These are phyloP conservation scores for Gobius niger DNA, from an alignment of 2,113 vertebrate genomes.

Conservation along the genomic window DNA sequence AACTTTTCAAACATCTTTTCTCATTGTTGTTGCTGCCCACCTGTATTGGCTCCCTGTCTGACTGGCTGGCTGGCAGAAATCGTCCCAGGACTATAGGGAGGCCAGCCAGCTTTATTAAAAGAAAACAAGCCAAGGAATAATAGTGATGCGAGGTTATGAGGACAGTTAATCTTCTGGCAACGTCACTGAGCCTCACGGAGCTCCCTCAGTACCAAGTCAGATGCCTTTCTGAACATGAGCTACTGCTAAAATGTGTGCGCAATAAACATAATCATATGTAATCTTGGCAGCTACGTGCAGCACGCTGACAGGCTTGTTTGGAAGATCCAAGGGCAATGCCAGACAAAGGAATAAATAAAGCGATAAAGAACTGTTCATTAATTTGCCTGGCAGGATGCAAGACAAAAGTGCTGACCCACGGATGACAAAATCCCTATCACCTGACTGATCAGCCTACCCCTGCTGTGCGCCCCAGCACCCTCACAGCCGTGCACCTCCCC, in stretches of 20 bases:
- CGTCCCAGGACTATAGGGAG: constrained; percentile 39
- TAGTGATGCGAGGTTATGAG: constrained; percentile 45
- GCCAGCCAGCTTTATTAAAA: constrained; percentile 72
- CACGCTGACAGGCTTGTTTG: constrained; percentile 5
- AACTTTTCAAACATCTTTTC: not conserved
- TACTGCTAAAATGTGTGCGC: constrained; percentile 2
- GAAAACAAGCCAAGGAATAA: constrained; percentile 67
- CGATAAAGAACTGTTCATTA: not conserved
- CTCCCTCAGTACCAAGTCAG: constrained; percentile 36
- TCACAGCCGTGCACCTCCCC: not conserved
- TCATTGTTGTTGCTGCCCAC: constrained; percentile 32
- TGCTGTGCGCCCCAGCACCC: constrained; percentile 13
- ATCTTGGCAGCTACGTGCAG: constrained; percentile 14
- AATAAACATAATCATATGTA: constrained; percentile 4
- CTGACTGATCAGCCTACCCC: constrained; percentile 63
- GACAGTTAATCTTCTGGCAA: constrained; percentile 65
- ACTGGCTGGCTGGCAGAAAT: constrained; percentile 18
- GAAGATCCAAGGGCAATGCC: not conserved
- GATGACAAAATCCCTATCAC: constrained; percentile 69
- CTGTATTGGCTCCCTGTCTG: constrained; percentile 28
- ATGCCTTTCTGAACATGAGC: constrained; percentile 4
- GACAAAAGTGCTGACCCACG: constrained; percentile 57
- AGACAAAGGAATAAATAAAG: not conserved
- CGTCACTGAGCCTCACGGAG: constrained; percentile 33
- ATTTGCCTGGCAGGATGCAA: constrained; percentile 34